Evolutionary conservation across 2,888 invertebrate genomes (phyloP), one percentile per base, ranked within the genome.

Genomic region (Punctoribates punctum): DNA sequence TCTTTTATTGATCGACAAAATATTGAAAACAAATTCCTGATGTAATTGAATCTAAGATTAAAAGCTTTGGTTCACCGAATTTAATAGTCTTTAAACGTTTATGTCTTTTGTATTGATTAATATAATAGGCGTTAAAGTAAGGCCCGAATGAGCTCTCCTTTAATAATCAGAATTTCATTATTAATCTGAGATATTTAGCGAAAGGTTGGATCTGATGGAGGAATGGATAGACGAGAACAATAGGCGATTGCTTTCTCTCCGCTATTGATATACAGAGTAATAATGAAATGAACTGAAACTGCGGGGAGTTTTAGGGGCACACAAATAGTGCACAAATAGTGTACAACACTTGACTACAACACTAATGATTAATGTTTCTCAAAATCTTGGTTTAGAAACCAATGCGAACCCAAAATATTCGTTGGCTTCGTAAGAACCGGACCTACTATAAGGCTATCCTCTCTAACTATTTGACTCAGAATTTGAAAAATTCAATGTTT

Each of bases 361-460:
- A 48, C 20, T 57, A 57, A 57, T 57, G 57, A 57, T 57, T 57
- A 57, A 57, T 57, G 57, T 57, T 57, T 23, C n/a, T 34, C 4
- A 25, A 57, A 57, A 57, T 57, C 34, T 8, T 5, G 34, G 8
- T 57, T 57, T 8, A 17, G 11, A 48, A 2, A 57, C 20, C 3
- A 57, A 57, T 57, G 57, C 23, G 9, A 57, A 57, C 9, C 57
- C 9, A 57, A 57, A 57, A 20, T 20, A 57, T 48, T 11, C 17
- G 15, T 6, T 57, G 4, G n/a, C 3, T 57, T 57, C 57, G 11
- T 11, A 57, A 13, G 57, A 57, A 57, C 57, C 57, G 57, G 57
- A 57, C 57, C 57, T 57, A 48, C 46, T 4, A 17, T 48, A 17
- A 15, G 46, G 34, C 34, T 34, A 34, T 34, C 34, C 34, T 34